Evolutionary conservation across 2,888 invertebrate genomes (phyloP), one percentile per base, ranked within the genome.

Genomic region (Zaprionus bogoriensis): DNA sequence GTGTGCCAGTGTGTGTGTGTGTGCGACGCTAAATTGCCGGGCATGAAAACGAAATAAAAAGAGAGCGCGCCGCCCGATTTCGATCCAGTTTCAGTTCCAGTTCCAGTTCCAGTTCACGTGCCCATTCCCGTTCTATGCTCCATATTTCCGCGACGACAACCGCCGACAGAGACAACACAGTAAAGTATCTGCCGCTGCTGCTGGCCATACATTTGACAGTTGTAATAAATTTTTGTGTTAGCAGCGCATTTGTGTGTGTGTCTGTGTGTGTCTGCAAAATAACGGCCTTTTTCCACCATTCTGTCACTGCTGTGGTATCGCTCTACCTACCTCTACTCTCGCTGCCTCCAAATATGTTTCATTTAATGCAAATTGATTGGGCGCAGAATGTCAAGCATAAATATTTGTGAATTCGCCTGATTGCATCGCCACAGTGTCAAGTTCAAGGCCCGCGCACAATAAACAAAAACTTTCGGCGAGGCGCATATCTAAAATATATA

Each of bases 321-420:
- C 32, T n/a, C n/a, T n/a, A n/a, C n/a, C n/a, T n/a, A n/a, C n/a
- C n/a, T n/a, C n/a, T n/a, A n/a, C n/a, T n/a, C n/a, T n/a, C n/a
- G n/a, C n/a, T 36, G 7, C 7, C 7, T 7, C 17, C 14, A 72
- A 82, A 85, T 80, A 82, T 84, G 74, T 62, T 74, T 61, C 47
- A 22, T 68, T 58, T 81, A 85, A 87, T 85, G 83, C 79, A 83
- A 85, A 85, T 81, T 83, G 86, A 83, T 85, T 85, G 78, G 77
- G 50, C 81, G 70, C 75, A 65, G 54, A 83, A 67, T 79, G 79
- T 66, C 64, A 52, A 42, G 57, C 64, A 77, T 78, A 81, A 74
- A 67, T 63, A 78, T 70, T 69, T 76, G 67, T 67, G 67, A 69
- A 65, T 74, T 71, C 67, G 60, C 65, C 64, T 52, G 59, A 73